A percentile compares a stretch with the other conserved stretches of the same genome.
phyloP scores from a whole-genome alignment of 2,797 vertebrate genomes.

The Delichon dasypus region DNA sequence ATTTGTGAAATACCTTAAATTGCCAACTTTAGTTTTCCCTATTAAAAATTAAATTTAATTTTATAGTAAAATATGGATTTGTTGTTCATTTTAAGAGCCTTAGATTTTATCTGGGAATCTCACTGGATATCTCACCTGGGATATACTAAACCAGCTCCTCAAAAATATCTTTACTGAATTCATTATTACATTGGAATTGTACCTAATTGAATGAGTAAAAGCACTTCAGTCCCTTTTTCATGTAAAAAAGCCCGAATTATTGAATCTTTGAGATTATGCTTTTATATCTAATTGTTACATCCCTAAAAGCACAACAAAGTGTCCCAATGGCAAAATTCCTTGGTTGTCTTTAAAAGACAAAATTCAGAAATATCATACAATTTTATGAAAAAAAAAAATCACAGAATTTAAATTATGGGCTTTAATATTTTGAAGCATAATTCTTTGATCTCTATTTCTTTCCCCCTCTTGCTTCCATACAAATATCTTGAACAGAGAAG shows the following conservation, averaged over 20 bases:
- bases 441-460: not conserved
- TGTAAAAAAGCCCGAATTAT: fast-evolving
- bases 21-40: not conserved
- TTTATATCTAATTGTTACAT: not conserved
- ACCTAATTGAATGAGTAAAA: not conserved
- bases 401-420: not conserved
- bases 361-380: not conserved
- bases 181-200: not conserved
- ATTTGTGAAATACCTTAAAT: not conserved
- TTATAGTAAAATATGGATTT: not conserved
- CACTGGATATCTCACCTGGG: not conserved
- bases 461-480: not conserved
- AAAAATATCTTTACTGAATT: not conserved
- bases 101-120: not conserved
- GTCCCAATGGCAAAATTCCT: not conserved
- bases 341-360: not conserved
- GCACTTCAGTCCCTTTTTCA: not conserved
- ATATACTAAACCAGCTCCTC: not conserved
- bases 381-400: not conserved
- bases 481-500: not conserved
- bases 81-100: not conserved
- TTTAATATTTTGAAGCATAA: not conserved
- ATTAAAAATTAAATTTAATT: not conserved
- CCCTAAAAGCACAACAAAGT: not conserved
- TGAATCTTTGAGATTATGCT: not conserved